phyloP scores from a whole-genome alignment of 2,797 vertebrate species.

The Squalus acanthias region DNA sequence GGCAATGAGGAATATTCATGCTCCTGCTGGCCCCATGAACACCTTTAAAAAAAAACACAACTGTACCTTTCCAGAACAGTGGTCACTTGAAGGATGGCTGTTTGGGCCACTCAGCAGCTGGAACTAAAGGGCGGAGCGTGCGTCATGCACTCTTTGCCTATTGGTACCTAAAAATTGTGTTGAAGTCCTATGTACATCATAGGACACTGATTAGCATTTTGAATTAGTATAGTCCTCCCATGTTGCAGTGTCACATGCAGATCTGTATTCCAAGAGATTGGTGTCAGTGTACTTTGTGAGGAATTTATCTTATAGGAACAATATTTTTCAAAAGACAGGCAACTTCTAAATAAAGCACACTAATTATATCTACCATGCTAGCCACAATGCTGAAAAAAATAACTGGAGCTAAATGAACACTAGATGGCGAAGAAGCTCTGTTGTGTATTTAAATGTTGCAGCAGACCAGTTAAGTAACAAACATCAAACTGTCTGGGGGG shows the following conservation, averaged over 20 bases:
- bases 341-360: neutral
- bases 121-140: neutral
- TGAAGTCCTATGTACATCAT: neutral
- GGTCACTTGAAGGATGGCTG: neutral
- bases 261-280: neutral
- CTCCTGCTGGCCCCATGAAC: neutral
- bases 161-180: neutral
- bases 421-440: slow-evolving; percentile 37
- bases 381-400: neutral
- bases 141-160: neutral
- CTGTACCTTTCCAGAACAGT: neutral
- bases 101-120: neutral
- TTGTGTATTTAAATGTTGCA: neutral
- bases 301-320: neutral
- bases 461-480: neutral
- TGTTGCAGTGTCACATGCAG: neutral
- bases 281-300: neutral
- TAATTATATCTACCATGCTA: neutral
- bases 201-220: neutral
- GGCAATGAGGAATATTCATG: neutral
- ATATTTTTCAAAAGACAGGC: neutral
- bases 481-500: neutral
- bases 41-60: neutral
- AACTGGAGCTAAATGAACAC: slow-evolving; percentile 22
- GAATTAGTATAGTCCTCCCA: no score